Evolutionary conservation across 2,797 vertebrate species (phyloP), one percentile per base, ranked within the genome.

Genomic region (Vespertilio murinus): DNA sequence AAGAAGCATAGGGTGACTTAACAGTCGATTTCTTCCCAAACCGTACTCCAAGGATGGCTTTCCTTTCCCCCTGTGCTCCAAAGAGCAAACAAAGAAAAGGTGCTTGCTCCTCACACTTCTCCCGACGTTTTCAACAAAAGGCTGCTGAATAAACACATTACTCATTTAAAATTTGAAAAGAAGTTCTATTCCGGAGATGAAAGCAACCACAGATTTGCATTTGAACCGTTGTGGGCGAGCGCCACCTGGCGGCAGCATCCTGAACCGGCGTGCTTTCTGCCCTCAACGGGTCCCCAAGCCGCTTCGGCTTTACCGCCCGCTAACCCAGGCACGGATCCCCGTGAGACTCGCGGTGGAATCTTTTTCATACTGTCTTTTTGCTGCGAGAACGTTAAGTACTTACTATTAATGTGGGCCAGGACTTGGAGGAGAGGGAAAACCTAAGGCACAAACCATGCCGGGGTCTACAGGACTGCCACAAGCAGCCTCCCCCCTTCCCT

Each of bases 221-320:
- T 93, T 96, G 86, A 92, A 98, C 97, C 94, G 97, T 96, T 98
- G 92, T 98, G 98, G 88, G 97, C 97, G 95, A 98, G 98, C 98
- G 97, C 98, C 98, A 98, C 97, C 98, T 95, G 96, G 98, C 97
- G 98, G 98, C 59, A 81, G 91, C 75, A 5, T 35, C 0, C 10
- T 22, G 67, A 90, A 92, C 80, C 0, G 23, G 82, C 69, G 1
- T 0, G n/a, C 14, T 1, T 78, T 86, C 81, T 2, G 56, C 12
- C 20, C n/a, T 64, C 54, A 84, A 92, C 93, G 35, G 20, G 22
- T 88, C 93, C 85, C 93, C 25, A 38, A 95, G 42, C 88, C 85
- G 81, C 84, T 3, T 74, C 1, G 25, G 54, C 71, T 89, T 86
- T 67, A 22, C 64, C 0, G 87, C 87, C 9, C 13, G 28, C 82